Base-by-base conservation (phyloP, 2,888 invertebrate genomes). In the Drymonia ruficornis region DNA sequence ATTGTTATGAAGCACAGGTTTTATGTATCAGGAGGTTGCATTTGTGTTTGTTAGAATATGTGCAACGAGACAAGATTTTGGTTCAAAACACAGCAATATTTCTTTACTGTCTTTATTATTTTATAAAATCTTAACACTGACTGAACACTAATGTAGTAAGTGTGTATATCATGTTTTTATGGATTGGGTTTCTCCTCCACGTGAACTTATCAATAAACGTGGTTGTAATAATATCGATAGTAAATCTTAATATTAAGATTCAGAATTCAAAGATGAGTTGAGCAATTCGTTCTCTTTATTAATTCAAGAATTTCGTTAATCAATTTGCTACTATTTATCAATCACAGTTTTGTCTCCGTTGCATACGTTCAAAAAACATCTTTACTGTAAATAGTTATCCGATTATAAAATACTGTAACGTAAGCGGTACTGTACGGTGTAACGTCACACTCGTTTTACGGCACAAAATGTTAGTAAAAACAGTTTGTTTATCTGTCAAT, bases 1-100 rank as follows among this genome's bases (percentile, higher is more conserved):
- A 91, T 89, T 90, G 91, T 92, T 91, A 91, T 83, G 77, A 89
- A 89, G 91, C 91, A 92, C 91, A 91, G 91, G 91, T 89, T 88
- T 83, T 91, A 91, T 90, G 87, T 88, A 87, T 84, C 74, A 81
- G 83, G 83, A 86, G 81, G 85, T 89, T 90, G 91, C 91, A 91
- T 91, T 87, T 90, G 64, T 61, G 56, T 44, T 55, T 61, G 63
- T 63, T 70, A 55, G 56, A 50, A 18, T 56, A 50, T 70, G 47
- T 34, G 23, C 45, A 62, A 52, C 46, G 50, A 47, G 13, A 62
- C 52, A 56, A 23, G 28, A 34, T 53, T 60, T 29, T 55, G 19
- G n/a, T n/a, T n/a, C n/a, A n/a, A n/a, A n/a, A n/a, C n/a, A n/a
- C n/a, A n/a, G n/a, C n/a, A n/a, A n/a, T n/a, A n/a, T n/a, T n/a